Base-by-base conservation (phyloP, 1,140 invertebrate species). In the Phortica variegata region DNA sequence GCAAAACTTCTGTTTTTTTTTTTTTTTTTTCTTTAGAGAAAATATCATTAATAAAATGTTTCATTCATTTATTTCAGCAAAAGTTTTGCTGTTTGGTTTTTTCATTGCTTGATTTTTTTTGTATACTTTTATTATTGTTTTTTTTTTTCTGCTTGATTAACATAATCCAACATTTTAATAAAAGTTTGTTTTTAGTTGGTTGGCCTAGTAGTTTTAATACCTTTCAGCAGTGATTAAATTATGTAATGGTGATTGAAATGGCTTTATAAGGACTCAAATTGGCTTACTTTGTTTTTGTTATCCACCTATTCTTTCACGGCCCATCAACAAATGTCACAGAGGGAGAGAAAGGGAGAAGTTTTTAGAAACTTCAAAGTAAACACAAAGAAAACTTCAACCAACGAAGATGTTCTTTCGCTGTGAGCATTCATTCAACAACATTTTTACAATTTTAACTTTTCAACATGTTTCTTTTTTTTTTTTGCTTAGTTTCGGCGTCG, bases 161-260 rank as follows among this genome's bases (percentile, higher is more conserved):
- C 63, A 68, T 68, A 68, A 68, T 68, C 63, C 63, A 60, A 60
- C 63, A 63, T 68, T 68, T n/a, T 68, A 68, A 68, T 63, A 62
- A 44, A 65, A 62, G 54, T 58, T 47, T 47, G 23, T 26, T 26
- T 26, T 26, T 26, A 5, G 23, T 10, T 26, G 5, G 23, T 10
- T 26, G 5, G 23, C 23, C 23, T 26, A 26, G 23, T 6, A 26
- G 5, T 26, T 26, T 26, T 26, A 26, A 26, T 26, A 26, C 23
- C 23, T 26, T 26, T 26, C 23, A 41, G 19, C 57, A 55, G 50
- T 68, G 63, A 68, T 68, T 68, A 68, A 68, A 68, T 68, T 68
- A 68, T 68, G 63, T 68, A 68, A 68, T 68, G 68, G 63, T 63
- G 63, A 61, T 59, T 60, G 60, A 63, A 68, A 63, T 68, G 63